These are phyloP conservation scores for Oxyteleia sp. DNA, from an alignment of 2,888 invertebrate species.

Conservation along the genomic window DNA sequence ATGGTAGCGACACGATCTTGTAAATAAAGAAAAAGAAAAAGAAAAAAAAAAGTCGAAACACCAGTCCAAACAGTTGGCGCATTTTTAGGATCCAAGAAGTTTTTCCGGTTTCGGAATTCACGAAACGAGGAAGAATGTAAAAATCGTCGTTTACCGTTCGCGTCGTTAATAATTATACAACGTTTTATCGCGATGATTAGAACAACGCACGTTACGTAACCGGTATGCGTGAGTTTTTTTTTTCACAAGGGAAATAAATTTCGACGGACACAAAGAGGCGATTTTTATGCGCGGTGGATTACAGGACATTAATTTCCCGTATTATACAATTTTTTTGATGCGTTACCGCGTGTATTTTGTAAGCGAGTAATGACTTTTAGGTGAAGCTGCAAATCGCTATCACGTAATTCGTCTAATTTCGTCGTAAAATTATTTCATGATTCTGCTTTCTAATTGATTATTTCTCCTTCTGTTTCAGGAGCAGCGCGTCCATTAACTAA, in stretches of 20 bases:
- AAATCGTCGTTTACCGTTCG: conserved; percentile 57
- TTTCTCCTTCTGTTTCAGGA: conserved; percentile 60
- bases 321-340: conserved; percentile 2
- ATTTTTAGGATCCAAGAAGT: no score
- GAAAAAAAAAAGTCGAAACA: no score
- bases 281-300: conserved; percentile 7
- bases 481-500: conserved; percentile 39
- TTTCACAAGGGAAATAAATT: conserved; percentile 22
- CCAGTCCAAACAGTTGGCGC: no score
- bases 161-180: conserved; percentile 49
- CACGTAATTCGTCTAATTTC: no score
- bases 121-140: conserved; percentile 78
- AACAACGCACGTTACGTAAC: conserved; percentile 48
- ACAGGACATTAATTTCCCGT: conserved; percentile 9
- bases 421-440: neutral
- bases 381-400: neutral
- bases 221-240: conserved; percentile 3
- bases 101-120: conserved; percentile 80
- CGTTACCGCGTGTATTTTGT: neutral
- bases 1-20: neutral
- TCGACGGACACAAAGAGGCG: conserved; percentile 9
- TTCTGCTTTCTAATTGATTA: conserved; percentile 1
- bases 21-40: no score
- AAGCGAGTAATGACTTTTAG: neutral
- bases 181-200: conserved; percentile 44